phyloP scores from a whole-genome alignment of 2,888 invertebrate genomes.

The Diplazon laetatorius region DNA sequence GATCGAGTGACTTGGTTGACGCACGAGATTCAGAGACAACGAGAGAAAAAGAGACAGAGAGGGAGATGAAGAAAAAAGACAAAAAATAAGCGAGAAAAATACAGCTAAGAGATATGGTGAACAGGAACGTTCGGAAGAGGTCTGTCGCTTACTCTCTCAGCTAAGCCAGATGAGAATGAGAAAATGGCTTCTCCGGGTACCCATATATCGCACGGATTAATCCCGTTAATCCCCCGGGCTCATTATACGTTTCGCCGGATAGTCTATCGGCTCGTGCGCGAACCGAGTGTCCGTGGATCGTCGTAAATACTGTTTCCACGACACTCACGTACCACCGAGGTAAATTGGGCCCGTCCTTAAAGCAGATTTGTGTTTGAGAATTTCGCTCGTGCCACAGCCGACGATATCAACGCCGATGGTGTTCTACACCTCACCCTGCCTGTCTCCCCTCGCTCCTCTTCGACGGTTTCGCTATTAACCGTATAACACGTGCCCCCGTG shows the following conservation, averaged over 20 bases:
- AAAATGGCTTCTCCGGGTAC: conserved; percentile 15
- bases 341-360: conserved; percentile 33
- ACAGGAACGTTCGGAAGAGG: conserved; percentile 21
- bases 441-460: no score
- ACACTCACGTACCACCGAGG: conserved; percentile 9
- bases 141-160: neutral
- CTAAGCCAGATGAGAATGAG: neutral
- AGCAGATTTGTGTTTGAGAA: conserved; percentile 24
- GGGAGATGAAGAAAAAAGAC: no score
- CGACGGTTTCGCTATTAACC: conserved; percentile 7
- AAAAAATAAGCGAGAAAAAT: no score
- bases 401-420: conserved; percentile 11
- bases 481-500: conserved; percentile 13
- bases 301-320: conserved; percentile 33
- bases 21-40: no score
- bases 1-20: conserved; percentile 25
- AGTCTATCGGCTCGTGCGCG: neutral
- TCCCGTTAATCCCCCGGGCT: conserved; percentile 46
- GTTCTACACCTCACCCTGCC: conserved; percentile 9
- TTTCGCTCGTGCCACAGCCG: conserved; percentile 5
- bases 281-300: neutral
- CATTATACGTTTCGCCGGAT: conserved; percentile 43
- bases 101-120: conserved; percentile 40
- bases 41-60: neutral
- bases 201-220: conserved; percentile 46